A percentile compares a stretch with the other conserved stretches of the same genome.
phyloP scores from a whole-genome alignment of 64 coral and sea anemone species.

The Stichodactyla helianthus region DNA sequence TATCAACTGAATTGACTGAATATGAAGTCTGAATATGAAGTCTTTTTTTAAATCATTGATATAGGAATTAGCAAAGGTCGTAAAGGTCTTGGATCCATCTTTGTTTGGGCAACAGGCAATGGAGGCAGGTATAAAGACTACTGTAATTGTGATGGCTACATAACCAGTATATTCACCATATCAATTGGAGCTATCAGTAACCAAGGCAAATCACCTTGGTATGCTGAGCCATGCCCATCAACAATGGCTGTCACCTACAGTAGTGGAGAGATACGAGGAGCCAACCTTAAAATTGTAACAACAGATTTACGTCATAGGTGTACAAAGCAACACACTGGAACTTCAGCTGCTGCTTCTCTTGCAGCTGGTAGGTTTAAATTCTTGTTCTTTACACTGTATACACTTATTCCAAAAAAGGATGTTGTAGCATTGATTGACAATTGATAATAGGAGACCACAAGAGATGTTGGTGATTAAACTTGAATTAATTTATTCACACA shows the following conservation, averaged over 20 bases:
- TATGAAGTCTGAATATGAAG: too few species aligned
- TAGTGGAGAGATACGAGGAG: constrained; percentile 39
- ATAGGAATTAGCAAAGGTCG: constrained; percentile 87
- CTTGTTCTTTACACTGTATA: neutral
- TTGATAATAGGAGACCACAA: too few species aligned
- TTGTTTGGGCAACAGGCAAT: constrained; percentile 99
- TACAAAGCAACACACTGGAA: constrained; percentile 86
- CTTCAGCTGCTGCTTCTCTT: constrained; percentile 91
- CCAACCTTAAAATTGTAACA: constrained; percentile 87
- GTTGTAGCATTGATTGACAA: neutral
- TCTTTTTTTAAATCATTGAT: too few species aligned
- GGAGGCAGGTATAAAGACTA: constrained; percentile 87
- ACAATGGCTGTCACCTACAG: constrained; percentile 98
- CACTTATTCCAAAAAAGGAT: neutral
- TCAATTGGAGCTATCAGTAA: constrained; percentile 91
- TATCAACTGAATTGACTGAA: too few species aligned
- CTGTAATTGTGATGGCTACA: constrained; percentile 97
- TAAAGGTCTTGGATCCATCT: constrained; percentile 86
- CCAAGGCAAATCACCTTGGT: constrained; percentile 97
- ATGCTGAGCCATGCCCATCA: constrained; percentile 87
- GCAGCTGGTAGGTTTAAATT: constrained; percentile 76
- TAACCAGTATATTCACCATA: constrained; percentile 97
- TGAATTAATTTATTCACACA: too few species aligned
- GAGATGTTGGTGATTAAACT: too few species aligned
- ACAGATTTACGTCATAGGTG: constrained; percentile 76